Percentiles rank a stretch among this genome's conserved stretches.
These are phyloP conservation scores for Erethizon dorsatum DNA, from an alignment of 2,797 vertebrate genomes.

Conservation along the genomic window DNA sequence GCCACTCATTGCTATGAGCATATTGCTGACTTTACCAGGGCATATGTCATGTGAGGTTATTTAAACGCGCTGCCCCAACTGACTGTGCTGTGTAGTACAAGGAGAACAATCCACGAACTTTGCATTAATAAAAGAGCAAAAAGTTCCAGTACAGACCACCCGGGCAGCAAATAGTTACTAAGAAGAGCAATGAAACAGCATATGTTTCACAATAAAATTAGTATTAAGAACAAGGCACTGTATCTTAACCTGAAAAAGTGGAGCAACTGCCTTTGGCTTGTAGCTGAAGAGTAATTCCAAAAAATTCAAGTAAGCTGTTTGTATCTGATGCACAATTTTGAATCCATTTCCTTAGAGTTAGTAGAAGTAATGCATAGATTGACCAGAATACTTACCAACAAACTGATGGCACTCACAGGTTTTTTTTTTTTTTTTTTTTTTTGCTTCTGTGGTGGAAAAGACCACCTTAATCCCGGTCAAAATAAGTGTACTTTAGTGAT, in stretches of 20 bases:
- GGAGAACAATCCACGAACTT: neutral
- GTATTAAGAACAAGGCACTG: neutral
- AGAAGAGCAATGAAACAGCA: neutral
- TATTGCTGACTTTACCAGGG: neutral
- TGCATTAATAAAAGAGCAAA: neutral
- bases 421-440: neutral
- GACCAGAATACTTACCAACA: neutral
- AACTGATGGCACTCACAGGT: neutral
- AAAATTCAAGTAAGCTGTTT: constrained; percentile 3
- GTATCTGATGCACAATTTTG: constrained; percentile 44
- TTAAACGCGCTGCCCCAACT: neutral
- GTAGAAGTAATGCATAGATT: neutral
- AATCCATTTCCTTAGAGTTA: neutral
- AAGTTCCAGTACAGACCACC: neutral
- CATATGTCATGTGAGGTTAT: neutral
- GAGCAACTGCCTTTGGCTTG: neutral
- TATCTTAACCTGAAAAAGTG: neutral
- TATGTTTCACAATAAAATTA: neutral
- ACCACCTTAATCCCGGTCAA: neutral
- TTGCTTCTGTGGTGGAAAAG: neutral
- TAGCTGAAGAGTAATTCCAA: neutral
- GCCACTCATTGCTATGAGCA: neutral
- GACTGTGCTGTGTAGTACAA: neutral
- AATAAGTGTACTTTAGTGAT: neutral
- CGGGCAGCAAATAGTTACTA: neutral